Evolutionary conservation across 2,888 invertebrate genomes (phyloP).

Genomic region (Subacronicta megacephala): DNA sequence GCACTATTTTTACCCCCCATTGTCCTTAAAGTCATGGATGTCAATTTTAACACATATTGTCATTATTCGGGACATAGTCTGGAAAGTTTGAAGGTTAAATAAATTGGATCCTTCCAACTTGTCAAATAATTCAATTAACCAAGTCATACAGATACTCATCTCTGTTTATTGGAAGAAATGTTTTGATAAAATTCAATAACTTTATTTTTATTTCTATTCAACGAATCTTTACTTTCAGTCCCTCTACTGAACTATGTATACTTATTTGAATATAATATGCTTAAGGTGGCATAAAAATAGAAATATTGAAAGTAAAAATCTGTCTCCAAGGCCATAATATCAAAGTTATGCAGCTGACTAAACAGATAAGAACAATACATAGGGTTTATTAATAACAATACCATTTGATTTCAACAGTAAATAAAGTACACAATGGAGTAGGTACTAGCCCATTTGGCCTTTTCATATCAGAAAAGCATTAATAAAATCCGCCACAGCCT

Average conservation of each 20-base stretch:
- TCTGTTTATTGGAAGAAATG: too few species aligned
- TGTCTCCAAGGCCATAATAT: too few species aligned
- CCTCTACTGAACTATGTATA: not conserved
- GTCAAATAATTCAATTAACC: not conserved
- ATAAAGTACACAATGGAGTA: not conserved
- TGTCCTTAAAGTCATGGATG: constrained; percentile 44
- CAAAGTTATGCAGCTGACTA: not conserved
- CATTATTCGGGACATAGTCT: constrained; percentile 11
- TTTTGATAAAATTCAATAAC: not conserved
- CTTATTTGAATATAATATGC: not conserved
- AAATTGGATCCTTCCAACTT: constrained; percentile 8
- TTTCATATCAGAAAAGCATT: not conserved
- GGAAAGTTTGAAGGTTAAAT: constrained; percentile 21
- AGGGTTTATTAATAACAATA: not conserved
- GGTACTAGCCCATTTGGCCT: not conserved
- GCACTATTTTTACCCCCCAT: constrained; percentile 37
- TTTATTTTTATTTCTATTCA: too few species aligned
- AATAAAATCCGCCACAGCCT: constrained; percentile 1
- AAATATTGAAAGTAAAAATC: constrained; percentile 1
- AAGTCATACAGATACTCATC: too few species aligned
- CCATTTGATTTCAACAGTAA: not conserved
- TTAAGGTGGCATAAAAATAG: not conserved
- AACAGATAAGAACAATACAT: not conserved
- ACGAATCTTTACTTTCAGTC: too few species aligned
- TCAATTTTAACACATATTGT: constrained; percentile 39